phyloP scores from a whole-genome alignment of 2,888 invertebrate species.

The Anthoptus insignis region DNA sequence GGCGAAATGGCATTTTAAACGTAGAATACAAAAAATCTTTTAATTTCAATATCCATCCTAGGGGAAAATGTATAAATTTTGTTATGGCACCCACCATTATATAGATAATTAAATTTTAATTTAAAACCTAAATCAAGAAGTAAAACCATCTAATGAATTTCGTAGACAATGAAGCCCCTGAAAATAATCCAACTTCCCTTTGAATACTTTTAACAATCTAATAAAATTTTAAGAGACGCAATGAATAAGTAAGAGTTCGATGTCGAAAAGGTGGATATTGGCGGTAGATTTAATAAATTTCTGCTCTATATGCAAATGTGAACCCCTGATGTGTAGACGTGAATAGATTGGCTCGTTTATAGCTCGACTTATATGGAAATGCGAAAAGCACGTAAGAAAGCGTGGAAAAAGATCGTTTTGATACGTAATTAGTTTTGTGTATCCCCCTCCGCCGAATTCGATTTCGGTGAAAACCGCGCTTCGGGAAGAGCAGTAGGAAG shows the following conservation, averaged over 20 bases:
- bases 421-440: constrained; percentile 86
- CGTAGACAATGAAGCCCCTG: constrained; percentile 26
- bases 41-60: constrained; percentile 42
- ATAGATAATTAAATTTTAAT: constrained; percentile 22
- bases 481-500: constrained; percentile 60
- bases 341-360: constrained; percentile 87
- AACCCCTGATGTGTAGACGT: constrained; percentile 87
- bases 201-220: constrained; percentile 65
- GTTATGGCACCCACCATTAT: constrained; percentile 1
- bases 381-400: constrained; percentile 86
- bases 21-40: too few species aligned
- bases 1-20: too few species aligned
- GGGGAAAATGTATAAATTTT: too few species aligned
- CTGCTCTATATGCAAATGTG: constrained; percentile 87
- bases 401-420: constrained; percentile 83
- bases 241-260: constrained; percentile 81
- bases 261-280: constrained; percentile 84
- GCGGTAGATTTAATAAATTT: constrained; percentile 87
- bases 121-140: constrained; percentile 7
- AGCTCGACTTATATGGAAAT: constrained; percentile 87
- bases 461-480: constrained; percentile 67
- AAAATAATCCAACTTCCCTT: constrained; percentile 44
- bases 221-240: constrained; percentile 75
- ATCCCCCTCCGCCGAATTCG: constrained; percentile 70
- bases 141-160: constrained; percentile 24